phyloP scores from a whole-genome alignment of 2,797 vertebrate species.

The Peromyscus melanophrys region DNA sequence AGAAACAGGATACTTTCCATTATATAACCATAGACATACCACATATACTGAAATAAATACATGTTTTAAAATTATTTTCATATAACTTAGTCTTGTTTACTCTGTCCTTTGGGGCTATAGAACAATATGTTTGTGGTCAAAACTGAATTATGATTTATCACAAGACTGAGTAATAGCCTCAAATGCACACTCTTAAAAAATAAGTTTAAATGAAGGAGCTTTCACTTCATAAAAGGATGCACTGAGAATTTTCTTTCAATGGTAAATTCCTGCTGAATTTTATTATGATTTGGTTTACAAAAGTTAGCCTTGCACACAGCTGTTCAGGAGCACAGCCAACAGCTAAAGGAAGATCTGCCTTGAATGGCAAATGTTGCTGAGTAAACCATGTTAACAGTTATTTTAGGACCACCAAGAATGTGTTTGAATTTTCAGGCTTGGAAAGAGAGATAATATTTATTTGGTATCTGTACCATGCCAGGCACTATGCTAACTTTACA shows the following conservation, averaged over 20 bases:
- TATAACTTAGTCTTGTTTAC: background rate
- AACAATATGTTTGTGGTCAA: background rate
- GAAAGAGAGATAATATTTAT: conserved; percentile 67
- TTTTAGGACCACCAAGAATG: conserved; percentile 77
- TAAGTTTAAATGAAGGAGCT: conserved; percentile 40
- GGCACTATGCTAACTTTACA: conserved; percentile 4
- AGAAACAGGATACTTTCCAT: background rate
- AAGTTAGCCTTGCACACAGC: conserved; percentile 73
- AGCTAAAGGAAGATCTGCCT: conserved; percentile 63
- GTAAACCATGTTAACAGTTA: conserved; percentile 59
- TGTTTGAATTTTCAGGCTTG: conserved; percentile 64
- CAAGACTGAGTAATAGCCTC: background rate
- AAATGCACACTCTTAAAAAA: background rate
- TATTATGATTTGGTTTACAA: conserved; percentile 54
- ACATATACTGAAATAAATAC: conserved; percentile 21
- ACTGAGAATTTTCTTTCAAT: conserved; percentile 57
- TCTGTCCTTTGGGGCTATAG: background rate
- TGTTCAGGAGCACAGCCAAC: conserved; percentile 62
- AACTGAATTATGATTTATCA: conserved; percentile 38
- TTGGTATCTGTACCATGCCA: conserved; percentile 14
- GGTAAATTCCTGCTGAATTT: conserved; percentile 54
- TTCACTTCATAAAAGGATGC: conserved; percentile 55
- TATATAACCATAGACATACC: background rate
- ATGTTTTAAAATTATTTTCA: conserved; percentile 29
- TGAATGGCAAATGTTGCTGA: conserved; percentile 74